phyloP scores from a whole-genome alignment of 2,888 invertebrate species.

The Dione vanillae region DNA sequence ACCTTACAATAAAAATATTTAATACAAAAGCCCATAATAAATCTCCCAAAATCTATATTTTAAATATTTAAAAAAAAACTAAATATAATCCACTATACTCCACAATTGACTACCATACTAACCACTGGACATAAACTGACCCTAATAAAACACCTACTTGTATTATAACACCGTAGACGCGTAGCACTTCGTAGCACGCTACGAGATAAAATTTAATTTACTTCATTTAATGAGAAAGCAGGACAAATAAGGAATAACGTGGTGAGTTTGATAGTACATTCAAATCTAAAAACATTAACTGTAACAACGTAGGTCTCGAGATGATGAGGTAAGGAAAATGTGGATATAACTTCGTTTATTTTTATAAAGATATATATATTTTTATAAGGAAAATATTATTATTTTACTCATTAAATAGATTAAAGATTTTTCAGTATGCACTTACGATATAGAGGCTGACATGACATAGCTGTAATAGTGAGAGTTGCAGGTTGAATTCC shows the following conservation, averaged over 20 bases:
- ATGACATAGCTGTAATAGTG: too few relatives aligned
- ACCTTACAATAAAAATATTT: too few relatives aligned
- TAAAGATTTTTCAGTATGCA: background rate
- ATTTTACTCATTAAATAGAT: background rate
- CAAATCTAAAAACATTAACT: slow-evolving; percentile 83
- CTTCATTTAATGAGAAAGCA: slow-evolving; percentile 72
- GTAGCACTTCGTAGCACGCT: slow-evolving; percentile 43
- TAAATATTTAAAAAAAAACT: too few relatives aligned
- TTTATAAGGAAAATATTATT: background rate
- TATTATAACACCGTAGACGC: slow-evolving; percentile 14
- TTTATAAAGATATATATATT: background rate
- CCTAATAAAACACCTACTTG: background rate
- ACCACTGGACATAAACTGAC: background rate
- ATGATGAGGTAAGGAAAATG: slow-evolving; percentile 49
- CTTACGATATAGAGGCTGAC: too few relatives aligned
- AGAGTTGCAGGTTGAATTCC: too few relatives aligned
- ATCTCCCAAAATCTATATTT: too few relatives aligned
- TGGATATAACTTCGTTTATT: slow-evolving; percentile 53
- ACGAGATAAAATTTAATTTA: slow-evolving; percentile 73
- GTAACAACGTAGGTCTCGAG: slow-evolving; percentile 72
- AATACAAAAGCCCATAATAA: too few relatives aligned
- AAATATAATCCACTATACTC: too few relatives aligned
- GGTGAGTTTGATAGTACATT: slow-evolving; percentile 82
- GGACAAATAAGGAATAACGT: slow-evolving; percentile 82
- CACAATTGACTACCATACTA: too few relatives aligned